These are phyloP conservation scores for Myoxocephalus aenaeus DNA, from an alignment of 2,797 vertebrate genomes.

Conservation along the genomic window DNA sequence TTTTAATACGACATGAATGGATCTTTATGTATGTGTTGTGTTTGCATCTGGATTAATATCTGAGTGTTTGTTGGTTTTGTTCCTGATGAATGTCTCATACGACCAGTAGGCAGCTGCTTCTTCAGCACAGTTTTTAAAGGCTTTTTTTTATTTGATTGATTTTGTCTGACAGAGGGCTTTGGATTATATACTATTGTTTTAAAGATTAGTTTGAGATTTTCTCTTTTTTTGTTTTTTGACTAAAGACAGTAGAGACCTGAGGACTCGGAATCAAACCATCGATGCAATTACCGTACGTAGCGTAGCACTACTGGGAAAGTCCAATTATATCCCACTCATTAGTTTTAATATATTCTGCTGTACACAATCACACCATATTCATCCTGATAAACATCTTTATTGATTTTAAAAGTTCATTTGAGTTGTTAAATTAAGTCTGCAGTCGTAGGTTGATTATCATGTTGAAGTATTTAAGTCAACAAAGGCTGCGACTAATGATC, in stretches of 20 bases:
- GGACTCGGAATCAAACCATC: slow-evolving; percentile 12
- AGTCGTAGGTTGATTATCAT: too few relatives aligned
- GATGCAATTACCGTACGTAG: not conserved
- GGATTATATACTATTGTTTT: not conserved
- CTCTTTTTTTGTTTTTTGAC: not conserved
- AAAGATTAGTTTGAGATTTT: not conserved
- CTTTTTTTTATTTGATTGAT: not conserved
- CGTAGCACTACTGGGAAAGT: not conserved
- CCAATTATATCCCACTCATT: not conserved
- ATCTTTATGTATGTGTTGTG: not conserved
- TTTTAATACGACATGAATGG: not conserved
- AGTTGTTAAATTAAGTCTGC: slow-evolving; percentile 1
- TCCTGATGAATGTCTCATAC: not conserved
- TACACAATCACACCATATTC: not conserved
- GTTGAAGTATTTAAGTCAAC: not conserved
- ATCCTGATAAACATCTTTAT: not conserved
- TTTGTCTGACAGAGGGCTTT: not conserved
- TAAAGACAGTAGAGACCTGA: not conserved
- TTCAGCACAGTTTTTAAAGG: not conserved
- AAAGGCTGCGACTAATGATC: not conserved
- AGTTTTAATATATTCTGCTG: not conserved
- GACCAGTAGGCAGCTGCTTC: not conserved
- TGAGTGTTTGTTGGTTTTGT: not conserved
- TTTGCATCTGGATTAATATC: not conserved
- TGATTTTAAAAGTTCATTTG: not conserved